These are phyloP conservation scores for Aporophyla nigra DNA, from an alignment of 2,888 invertebrate species.

Conservation along the genomic window DNA sequence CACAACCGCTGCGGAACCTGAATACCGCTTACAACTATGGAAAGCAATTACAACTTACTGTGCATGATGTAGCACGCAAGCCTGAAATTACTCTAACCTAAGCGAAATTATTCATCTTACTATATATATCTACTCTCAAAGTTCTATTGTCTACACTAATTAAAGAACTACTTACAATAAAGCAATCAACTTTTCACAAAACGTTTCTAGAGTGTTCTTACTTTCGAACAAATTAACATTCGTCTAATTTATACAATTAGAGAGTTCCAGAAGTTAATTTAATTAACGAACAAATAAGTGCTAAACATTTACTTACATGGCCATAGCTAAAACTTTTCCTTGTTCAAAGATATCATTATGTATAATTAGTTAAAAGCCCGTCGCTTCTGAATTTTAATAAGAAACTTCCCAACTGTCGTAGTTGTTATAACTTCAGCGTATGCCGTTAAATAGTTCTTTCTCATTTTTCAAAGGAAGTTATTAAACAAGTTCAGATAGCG, in stretches of 20 bases:
- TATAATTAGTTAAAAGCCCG: constrained; percentile 62
- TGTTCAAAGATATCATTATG: constrained; percentile 59
- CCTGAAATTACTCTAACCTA: constrained; percentile 14
- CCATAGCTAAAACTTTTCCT: constrained; percentile 47
- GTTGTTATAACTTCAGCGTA: constrained; percentile 75
- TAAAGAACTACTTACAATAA: constrained; percentile 38
- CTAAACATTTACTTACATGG: constrained; percentile 53
- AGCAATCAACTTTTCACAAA: constrained; percentile 51
- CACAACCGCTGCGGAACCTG: constrained; percentile 39
- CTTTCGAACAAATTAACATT: constrained; percentile 54
- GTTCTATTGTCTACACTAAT: constrained; percentile 21
- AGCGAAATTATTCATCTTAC: constrained; percentile 16
- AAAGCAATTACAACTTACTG: constrained; percentile 59
- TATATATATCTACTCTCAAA: constrained; percentile 16
- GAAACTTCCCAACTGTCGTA: constrained; percentile 75
- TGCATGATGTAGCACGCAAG: constrained; percentile 42
- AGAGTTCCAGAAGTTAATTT: constrained; percentile 52
- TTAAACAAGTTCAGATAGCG: constrained; percentile 72
- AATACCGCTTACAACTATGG: constrained; percentile 37
- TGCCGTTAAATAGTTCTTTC: constrained; percentile 77
- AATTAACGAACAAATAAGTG: constrained; percentile 59
- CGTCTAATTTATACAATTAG: constrained; percentile 40
- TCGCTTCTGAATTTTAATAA: constrained; percentile 71
- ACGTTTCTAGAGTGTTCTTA: constrained; percentile 29
- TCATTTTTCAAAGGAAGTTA: constrained; percentile 74